Evolutionary conservation across 2,888 invertebrate species (phyloP).

Genomic region (Acrobasis consociella): DNA sequence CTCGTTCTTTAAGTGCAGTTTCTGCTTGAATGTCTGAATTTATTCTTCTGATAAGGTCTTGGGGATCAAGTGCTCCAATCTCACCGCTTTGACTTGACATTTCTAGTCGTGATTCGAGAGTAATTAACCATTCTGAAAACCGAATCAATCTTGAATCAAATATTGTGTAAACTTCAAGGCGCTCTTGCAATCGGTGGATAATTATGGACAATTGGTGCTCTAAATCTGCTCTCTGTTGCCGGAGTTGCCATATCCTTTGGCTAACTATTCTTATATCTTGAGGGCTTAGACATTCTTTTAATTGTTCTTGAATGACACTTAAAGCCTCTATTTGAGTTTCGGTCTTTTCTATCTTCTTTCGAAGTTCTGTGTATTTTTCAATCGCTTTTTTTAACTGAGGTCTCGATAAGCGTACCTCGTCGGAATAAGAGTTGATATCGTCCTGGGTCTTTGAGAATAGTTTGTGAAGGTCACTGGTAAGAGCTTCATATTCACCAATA

Average conservation of each 20-base stretch:
- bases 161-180: conserved; percentile 86
- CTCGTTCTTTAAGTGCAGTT: conserved; percentile 88
- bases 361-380: conserved; percentile 84
- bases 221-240: conserved; percentile 91
- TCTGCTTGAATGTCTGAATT: conserved; percentile 90
- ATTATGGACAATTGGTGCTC: conserved; percentile 89
- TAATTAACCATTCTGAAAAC: conserved; percentile 87
- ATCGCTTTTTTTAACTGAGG: conserved; percentile 85
- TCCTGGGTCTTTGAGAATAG: conserved; percentile 86
- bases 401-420: conserved; percentile 81
- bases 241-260: conserved; percentile 89
- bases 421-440: conserved; percentile 81
- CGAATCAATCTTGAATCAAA: conserved; percentile 86
- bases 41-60: conserved; percentile 87
- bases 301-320: conserved; percentile 89
- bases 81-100: conserved; percentile 78
- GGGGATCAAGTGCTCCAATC: conserved; percentile 84
- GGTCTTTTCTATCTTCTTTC: conserved; percentile 81
- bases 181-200: conserved; percentile 88
- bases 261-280: conserved; percentile 91
- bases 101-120: conserved; percentile 86
- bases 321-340: conserved; percentile 87
- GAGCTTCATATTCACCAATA: conserved; percentile 84
- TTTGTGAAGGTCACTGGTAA: conserved; percentile 82
- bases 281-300: conserved; percentile 93